Evolutionary conservation across 2,888 invertebrate genomes (phyloP).

Genomic region (Selenia dentaria): DNA sequence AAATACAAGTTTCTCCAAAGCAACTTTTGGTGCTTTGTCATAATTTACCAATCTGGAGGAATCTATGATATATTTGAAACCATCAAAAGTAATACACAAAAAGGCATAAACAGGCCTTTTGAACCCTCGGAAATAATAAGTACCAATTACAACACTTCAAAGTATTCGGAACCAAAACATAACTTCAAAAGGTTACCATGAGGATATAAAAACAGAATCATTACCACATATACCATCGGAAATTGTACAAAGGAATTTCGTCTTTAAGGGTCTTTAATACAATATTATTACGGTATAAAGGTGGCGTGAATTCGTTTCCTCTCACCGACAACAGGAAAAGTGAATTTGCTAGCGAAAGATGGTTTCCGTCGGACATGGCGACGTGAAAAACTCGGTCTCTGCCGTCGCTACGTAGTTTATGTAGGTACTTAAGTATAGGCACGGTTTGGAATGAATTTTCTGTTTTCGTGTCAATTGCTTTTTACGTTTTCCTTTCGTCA

Average conservation of each 20-base stretch:
- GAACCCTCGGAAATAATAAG: constrained; percentile 5
- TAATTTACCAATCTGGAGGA: no score
- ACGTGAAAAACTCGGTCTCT: constrained; percentile 23
- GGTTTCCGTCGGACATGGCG: constrained; percentile 37
- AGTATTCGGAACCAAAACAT: constrained; percentile 12
- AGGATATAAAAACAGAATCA: constrained; percentile 24
- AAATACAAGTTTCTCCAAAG: no score
- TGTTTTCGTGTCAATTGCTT: neutral
- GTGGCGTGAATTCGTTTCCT: constrained; percentile 55
- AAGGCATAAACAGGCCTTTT: neutral
- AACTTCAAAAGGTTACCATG: constrained; percentile 11
- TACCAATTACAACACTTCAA: constrained; percentile 16
- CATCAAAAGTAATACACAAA: neutral
- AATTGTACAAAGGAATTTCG: constrained; percentile 42
- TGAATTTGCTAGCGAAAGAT: constrained; percentile 57
- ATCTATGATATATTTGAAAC: no score
- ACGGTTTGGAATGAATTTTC: neutral
- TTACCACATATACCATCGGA: constrained; percentile 25
- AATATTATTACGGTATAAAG: constrained; percentile 54
- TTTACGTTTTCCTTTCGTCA: no score
- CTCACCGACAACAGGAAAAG: constrained; percentile 59
- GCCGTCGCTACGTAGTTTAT: constrained; percentile 9
- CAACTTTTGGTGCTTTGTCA: no score
- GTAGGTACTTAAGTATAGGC: constrained; percentile 6
- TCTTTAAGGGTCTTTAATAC: constrained; percentile 46